Evolutionary conservation across 1,140 invertebrate species (phyloP), one percentile per base, ranked within the genome.

Genomic region (Atta colombica): DNA sequence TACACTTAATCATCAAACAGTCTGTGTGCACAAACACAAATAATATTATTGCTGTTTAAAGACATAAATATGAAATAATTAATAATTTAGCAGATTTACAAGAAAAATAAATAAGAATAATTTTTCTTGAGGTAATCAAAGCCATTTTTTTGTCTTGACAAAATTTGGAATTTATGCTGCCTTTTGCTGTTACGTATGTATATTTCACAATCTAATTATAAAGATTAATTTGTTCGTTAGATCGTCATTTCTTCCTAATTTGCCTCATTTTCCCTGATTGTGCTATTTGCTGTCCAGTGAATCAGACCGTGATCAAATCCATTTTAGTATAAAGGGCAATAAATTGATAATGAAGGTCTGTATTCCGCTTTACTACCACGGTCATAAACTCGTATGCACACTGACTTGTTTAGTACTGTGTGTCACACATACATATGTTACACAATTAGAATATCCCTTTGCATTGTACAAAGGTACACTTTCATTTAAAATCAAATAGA

Each of bases 401-500:
- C 39, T 31, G 68, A 61, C 55, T 61, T 61, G 18, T 84, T 35
- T 84, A 61, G 14, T 14, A 51, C 31, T 21, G 8, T 68, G 35
- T 60, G 3, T 21, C 8, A 12, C 28, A 45, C 12, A 78, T 39
- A 61, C 21, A 72, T 6, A 72, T 18, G 31, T 63, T 35, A 61
- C 58, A 81, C 14, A 8, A 58, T 81, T 80, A 55, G 14, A 16
- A 45, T 58, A 81, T 28, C 1, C 45, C 16, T 58, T 55, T 16
- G 45, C 66, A 55, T 66, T 61, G 35, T 81, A 72, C 18, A 80
- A 5, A 68, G n/a, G 3, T 55, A 25, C 78, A 69, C 28, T 16
- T 63, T 16, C 55, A 60, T 35, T 55, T 66, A 78, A 78, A 71
- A 25, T 45, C 39, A 71, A 72, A 55, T 72, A 81, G 65, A 28